Evolutionary conservation across 2,797 vertebrate genomes (phyloP).

Genomic region (Chaetodon trifasciatus): DNA sequence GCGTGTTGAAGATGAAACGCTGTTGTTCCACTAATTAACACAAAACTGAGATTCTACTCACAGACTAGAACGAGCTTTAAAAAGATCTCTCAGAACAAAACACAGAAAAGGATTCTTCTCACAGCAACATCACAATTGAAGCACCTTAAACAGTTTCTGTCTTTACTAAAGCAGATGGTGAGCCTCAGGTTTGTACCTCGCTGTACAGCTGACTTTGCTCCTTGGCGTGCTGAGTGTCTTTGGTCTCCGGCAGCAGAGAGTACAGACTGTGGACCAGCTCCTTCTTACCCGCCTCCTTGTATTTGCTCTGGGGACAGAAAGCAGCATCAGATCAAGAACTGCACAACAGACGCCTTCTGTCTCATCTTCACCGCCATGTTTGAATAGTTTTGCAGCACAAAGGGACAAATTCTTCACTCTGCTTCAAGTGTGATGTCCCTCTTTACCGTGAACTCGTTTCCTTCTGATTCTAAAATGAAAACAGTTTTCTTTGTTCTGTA

Average conservation of each 20-base stretch:
- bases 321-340: background rate
- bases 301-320: conserved; percentile 86
- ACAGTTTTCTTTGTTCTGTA: background rate
- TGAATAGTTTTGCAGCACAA: too few relatives aligned
- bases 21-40: background rate
- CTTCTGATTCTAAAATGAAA: background rate
- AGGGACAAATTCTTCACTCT: background rate
- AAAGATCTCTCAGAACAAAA: too few relatives aligned
- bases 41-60: background rate
- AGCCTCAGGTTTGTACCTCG: conserved; percentile 81
- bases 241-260: conserved; percentile 91
- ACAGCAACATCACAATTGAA: too few relatives aligned
- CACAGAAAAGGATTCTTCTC: too few relatives aligned
- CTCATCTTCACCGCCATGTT: too few relatives aligned
- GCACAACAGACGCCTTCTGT: background rate
- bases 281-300: conserved; percentile 90
- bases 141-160: too few relatives aligned
- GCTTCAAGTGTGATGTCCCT: background rate
- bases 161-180: too few relatives aligned
- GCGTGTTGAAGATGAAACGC: background rate
- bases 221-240: conserved; percentile 91
- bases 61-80: too few relatives aligned
- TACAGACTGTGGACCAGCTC: conserved; percentile 89
- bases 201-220: conserved; percentile 90
- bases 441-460: background rate